Evolutionary conservation across 2,888 invertebrate species (phyloP).

Genomic region (Drosophila merina): DNA sequence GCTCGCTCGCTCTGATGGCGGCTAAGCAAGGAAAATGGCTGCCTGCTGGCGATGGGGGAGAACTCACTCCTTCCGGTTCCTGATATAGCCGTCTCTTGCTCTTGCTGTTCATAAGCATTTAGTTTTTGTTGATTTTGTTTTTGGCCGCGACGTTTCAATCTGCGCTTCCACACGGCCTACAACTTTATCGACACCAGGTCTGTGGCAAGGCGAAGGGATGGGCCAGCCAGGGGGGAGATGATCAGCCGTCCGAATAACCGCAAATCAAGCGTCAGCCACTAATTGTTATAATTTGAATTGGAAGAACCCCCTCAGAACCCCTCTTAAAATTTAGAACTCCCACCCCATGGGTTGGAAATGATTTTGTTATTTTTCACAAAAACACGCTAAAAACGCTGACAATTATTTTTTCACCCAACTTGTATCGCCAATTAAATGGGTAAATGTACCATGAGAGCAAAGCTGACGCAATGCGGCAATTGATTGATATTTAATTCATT

Average conservation of each 20-base stretch:
- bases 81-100: slow-evolving; percentile 37
- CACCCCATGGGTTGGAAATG: neutral
- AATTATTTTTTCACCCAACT: slow-evolving; percentile 14
- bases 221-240: neutral
- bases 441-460: slow-evolving; percentile 54
- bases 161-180: slow-evolving; percentile 58
- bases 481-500: slow-evolving; percentile 72
- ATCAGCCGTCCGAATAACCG: slow-evolving; percentile 13
- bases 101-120: slow-evolving; percentile 66
- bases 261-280: slow-evolving; percentile 34
- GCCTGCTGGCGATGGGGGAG: slow-evolving; percentile 57
- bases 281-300: slow-evolving; percentile 59
- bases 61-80: slow-evolving; percentile 1
- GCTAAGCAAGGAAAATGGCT: slow-evolving; percentile 71
- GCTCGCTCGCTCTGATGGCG: slow-evolving; percentile 45
- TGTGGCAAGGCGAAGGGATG: slow-evolving; percentile 4
- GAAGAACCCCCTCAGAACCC: neutral
- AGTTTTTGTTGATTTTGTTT: slow-evolving; percentile 74
- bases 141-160: slow-evolving; percentile 79
- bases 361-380: slow-evolving; percentile 34
- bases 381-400: slow-evolving; percentile 36
- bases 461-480: slow-evolving; percentile 34
- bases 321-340: neutral
- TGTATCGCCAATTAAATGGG: slow-evolving; percentile 48
- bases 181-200: slow-evolving; percentile 73